Evolutionary conservation across 2,888 invertebrate species (phyloP).

Genomic region (Macrostomum cliftonense): DNA sequence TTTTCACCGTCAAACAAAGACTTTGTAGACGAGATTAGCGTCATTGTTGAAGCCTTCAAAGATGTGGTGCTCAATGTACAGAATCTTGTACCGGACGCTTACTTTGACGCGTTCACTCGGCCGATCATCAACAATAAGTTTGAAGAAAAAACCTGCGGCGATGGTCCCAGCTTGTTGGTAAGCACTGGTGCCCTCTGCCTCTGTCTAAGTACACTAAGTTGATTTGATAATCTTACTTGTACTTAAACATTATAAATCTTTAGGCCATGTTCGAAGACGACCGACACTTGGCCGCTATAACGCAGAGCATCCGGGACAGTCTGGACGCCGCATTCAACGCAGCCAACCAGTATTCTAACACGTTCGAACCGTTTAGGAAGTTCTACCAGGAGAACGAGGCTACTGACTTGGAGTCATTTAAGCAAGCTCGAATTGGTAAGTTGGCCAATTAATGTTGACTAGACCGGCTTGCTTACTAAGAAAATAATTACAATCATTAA

Average conservation of each 20-base stretch:
- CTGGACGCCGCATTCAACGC: slow-evolving; percentile 48
- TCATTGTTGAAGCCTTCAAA: slow-evolving; percentile 43
- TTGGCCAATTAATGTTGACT: too few species aligned
- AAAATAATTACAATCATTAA: too few species aligned
- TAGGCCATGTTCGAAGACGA: slow-evolving; percentile 53
- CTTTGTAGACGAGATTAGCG: not conserved
- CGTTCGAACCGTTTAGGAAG: slow-evolving; percentile 48
- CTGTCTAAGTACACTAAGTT: too few species aligned
- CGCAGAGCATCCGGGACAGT: slow-evolving; percentile 42
- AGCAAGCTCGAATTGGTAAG: slow-evolving; percentile 44
- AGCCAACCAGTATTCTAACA: slow-evolving; percentile 47
- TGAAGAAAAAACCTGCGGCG: slow-evolving; percentile 56
- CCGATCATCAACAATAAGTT: slow-evolving; percentile 64
- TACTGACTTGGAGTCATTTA: slow-evolving; percentile 48
- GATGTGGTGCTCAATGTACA: slow-evolving; percentile 51
- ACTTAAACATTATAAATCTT: slow-evolving; percentile 38
- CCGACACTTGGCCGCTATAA: slow-evolving; percentile 43
- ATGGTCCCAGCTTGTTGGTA: slow-evolving; percentile 43
- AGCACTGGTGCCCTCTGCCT: too few species aligned
- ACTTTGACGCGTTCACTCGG: slow-evolving; percentile 54
- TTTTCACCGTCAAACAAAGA: not conserved
- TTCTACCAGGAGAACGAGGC: slow-evolving; percentile 53
- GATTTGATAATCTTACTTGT: too few species aligned
- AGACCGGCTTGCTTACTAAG: too few species aligned
- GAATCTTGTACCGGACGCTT: slow-evolving; percentile 52